Evolutionary conservation across 1,140 invertebrate species (phyloP).

Genomic region (Leucophenga varia): DNA sequence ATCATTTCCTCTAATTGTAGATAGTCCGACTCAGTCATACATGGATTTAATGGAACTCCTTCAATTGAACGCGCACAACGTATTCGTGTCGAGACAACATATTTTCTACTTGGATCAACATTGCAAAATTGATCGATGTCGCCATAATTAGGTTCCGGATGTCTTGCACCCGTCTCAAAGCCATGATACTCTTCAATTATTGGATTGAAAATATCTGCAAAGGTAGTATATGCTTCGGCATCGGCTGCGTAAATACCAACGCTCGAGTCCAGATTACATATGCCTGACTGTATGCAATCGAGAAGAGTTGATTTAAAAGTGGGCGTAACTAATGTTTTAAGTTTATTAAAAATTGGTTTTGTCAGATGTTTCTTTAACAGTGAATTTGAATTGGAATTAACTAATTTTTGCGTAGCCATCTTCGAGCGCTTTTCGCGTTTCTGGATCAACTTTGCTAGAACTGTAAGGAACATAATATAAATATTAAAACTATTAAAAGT

Average conservation of each 20-base stretch:
- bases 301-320: slow-evolving; percentile 82
- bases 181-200: slow-evolving; percentile 97
- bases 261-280: slow-evolving; percentile 84
- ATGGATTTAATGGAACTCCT: slow-evolving; percentile 95
- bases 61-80: slow-evolving; percentile 86
- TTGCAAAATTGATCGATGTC: slow-evolving; percentile 84
- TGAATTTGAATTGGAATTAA: slow-evolving; percentile 84
- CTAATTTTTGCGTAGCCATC: slow-evolving; percentile 81
- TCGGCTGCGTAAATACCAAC: slow-evolving; percentile 95
- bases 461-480: too few relatives aligned
- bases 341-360: slow-evolving; percentile 80
- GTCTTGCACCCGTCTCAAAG: slow-evolving; percentile 86
- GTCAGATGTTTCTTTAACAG: slow-evolving; percentile 91
- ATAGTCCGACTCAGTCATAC: slow-evolving; percentile 87
- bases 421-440: slow-evolving; percentile 81
- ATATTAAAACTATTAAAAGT: too few relatives aligned
- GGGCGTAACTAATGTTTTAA: slow-evolving; percentile 82
- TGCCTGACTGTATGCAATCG: slow-evolving; percentile 87
- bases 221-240: slow-evolving; percentile 86
- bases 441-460: slow-evolving; percentile 74
- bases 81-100: slow-evolving; percentile 90
- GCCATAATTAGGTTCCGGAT: slow-evolving; percentile 89
- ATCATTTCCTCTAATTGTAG: slow-evolving; percentile 88
- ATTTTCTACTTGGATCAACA: slow-evolving; percentile 84
- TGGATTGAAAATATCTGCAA: slow-evolving; percentile 88